phyloP scores from a whole-genome alignment of 2,888 invertebrate genomes.

The Eulithis testata region DNA sequence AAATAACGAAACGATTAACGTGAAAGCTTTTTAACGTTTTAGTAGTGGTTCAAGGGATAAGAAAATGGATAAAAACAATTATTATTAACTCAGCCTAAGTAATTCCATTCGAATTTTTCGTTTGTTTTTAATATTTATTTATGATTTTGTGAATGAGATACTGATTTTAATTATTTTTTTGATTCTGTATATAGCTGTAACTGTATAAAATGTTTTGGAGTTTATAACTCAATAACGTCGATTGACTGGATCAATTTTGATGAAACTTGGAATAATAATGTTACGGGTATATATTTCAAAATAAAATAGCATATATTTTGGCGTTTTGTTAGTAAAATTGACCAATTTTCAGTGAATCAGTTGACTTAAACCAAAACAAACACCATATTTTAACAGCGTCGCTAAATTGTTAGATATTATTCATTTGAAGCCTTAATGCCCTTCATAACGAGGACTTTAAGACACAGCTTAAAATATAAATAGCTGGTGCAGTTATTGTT shows the following conservation, averaged over 20 bases:
- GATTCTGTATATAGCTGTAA: no score
- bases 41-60: conserved; percentile 32
- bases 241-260: no score
- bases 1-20: conserved; percentile 51
- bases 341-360: conserved; percentile 2
- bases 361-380: conserved; percentile 32
- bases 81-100: background rate
- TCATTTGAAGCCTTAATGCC: conserved; percentile 38
- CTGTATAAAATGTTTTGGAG: no score
- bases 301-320: background rate
- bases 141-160: no score
- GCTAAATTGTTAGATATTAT: conserved; percentile 39
- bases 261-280: no score
- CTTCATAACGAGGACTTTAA: conserved; percentile 26
- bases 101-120: no score
- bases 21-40: conserved; percentile 56
- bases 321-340: background rate
- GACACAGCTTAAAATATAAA: background rate
- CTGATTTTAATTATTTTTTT: no score
- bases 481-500: conserved; percentile 8
- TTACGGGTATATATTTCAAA: no score
- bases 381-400: conserved; percentile 36
- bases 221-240: no score
- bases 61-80: conserved; percentile 4
- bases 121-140: no score